Base-by-base conservation (phyloP, 2,797 vertebrate genomes). In the Poecilia gillii region DNA sequence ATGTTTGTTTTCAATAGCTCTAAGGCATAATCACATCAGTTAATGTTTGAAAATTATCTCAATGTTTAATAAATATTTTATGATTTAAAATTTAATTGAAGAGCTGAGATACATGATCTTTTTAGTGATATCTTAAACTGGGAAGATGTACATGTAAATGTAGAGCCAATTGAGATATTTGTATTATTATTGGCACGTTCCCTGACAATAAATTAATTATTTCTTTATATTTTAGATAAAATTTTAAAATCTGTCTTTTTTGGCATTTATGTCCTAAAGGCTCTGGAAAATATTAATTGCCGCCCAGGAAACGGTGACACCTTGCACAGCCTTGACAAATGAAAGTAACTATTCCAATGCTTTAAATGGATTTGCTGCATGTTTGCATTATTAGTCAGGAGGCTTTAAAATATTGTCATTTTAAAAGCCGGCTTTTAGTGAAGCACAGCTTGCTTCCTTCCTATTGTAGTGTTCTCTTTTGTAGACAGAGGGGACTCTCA, bases 381-480 rank as follows among this genome's bases (percentile, higher is more conserved):
- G 28, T 33, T 36, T 57, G 23, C 72, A 43, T 33, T 71, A 75
- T 85, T 51, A 76, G 43, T 39, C 33, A 68, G 18, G 31, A 36
- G 62, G 45, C 16, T 45, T 57, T 75, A 47, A 11, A 59, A 68
- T 83, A 76, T 82, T 81, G 47, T 2, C 0, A 81, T 36, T 73
- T 80, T 73, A 80, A 11, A 78, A 76, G 66, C 49, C 57, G 64
- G n/a, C 46, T 86, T 66, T 85, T 33, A 73, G 72, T 6, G 0
- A 51, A 33, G 39, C 72, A 75, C 81, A 71, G 70, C 72, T 53
- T 80, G 14, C 74, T 43, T 85, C 79, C 78, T 77, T 73, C 89
- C 49, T 28, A 75, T 74, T 78, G 75, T 28, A 88, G 86, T 91
- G 84, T 82, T 88, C 76, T 90, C 87, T 89, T 90, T 88, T 77